Percentiles rank a stretch among this genome's conserved stretches.
These are phyloP conservation scores for Tychaedon coryphoeus DNA, from an alignment of 2,113 vertebrate genomes.

Conservation along the genomic window DNA sequence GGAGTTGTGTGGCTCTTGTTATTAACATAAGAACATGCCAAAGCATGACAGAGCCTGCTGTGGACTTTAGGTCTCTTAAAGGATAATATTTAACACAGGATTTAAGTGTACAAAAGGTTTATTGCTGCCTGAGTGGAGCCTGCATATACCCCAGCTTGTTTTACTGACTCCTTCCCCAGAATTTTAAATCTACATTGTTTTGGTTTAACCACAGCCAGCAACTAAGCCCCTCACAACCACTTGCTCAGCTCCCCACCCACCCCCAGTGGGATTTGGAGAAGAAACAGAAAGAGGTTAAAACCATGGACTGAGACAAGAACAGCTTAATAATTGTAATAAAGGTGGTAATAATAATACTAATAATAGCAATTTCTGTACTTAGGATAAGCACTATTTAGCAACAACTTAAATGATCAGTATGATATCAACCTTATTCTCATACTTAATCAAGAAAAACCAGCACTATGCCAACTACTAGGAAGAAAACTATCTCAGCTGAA, in stretches of 20 bases:
- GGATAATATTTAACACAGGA: not conserved
- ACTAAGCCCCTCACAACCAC: not conserved
- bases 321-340: not conserved
- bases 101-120: not conserved
- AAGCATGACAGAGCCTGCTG: not conserved
- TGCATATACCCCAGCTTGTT: not conserved
- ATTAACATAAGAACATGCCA: not conserved
- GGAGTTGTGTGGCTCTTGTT: not conserved
- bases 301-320: not conserved
- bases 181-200: not conserved
- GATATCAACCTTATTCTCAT: not conserved
- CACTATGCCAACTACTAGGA: too few relatives aligned
- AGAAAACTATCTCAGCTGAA: not conserved
- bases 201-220: not conserved
- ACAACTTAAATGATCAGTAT: not conserved
- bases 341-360: not conserved
- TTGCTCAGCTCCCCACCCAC: not conserved
- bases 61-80: not conserved
- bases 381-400: not conserved
- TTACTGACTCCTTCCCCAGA: not conserved
- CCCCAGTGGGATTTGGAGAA: not conserved
- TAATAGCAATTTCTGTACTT: not conserved
- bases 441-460: not conserved
- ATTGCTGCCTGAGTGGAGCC: not conserved
- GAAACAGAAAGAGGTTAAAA: not conserved